phyloP scores from a whole-genome alignment of 2,113 vertebrate species.

The Ctenodactylus gundi region DNA sequence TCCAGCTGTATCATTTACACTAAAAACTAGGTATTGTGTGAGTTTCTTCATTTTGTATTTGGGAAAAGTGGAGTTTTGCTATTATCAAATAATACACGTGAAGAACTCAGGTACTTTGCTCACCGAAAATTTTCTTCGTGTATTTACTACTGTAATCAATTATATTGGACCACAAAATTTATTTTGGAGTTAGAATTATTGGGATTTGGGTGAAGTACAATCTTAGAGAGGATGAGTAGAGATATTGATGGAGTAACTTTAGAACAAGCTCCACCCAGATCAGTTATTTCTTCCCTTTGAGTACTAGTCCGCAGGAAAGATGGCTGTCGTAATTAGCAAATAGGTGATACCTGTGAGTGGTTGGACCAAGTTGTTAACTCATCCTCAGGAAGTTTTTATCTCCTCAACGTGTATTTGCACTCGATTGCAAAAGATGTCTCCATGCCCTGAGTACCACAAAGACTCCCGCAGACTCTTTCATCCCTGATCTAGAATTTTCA shows the following conservation, averaged over 20 bases:
- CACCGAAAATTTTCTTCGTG: neutral
- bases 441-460: neutral
- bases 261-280: neutral
- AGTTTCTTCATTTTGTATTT: neutral
- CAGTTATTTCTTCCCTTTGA: neutral
- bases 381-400: neutral
- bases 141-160: neutral
- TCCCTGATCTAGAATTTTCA: neutral
- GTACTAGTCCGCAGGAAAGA: neutral
- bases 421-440: neutral
- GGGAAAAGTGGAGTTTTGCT: neutral
- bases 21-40: neutral
- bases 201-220: neutral
- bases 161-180: neutral
- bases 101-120: neutral
- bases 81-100: neutral
- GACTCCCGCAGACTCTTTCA: fast-evolving
- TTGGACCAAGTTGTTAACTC: neutral
- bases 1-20: neutral
- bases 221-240: neutral
- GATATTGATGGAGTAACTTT: neutral
- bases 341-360: neutral
- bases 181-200: neutral
- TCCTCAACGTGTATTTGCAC: neutral
- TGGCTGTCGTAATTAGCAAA: neutral